Conservation (phyloP, 1,140 invertebrate genomes). For the Diabrotica virgifera region DNA sequence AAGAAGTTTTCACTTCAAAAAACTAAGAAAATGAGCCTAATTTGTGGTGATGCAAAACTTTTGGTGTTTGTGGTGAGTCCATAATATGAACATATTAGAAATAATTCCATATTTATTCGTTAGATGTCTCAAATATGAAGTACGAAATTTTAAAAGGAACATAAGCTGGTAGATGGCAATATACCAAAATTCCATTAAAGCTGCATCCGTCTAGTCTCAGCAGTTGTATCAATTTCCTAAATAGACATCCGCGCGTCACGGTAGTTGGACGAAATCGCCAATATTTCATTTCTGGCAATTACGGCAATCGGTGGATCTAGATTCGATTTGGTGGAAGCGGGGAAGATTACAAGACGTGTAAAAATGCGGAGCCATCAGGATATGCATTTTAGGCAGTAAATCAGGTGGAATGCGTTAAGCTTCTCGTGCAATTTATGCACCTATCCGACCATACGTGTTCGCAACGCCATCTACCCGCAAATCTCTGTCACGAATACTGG, state of each 20-base stretch:
- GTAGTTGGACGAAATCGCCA: not conserved
- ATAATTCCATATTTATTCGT: too few relatives aligned
- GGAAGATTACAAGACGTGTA: conserved; percentile 1
- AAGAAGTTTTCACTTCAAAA: too few relatives aligned
- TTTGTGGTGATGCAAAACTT: too few relatives aligned
- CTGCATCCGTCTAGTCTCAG: too few relatives aligned
- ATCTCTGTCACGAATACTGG: too few relatives aligned
- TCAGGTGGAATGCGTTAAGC: conserved; percentile 1
- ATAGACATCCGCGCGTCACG: not conserved
- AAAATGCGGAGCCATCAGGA: conserved; percentile 1
- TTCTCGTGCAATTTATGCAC: not conserved
- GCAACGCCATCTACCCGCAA: too few relatives aligned
- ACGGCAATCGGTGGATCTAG: not conserved
- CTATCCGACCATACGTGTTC: not conserved
- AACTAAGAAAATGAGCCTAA: too few relatives aligned
- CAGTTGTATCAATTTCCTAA: not conserved
- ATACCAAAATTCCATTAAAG: too few relatives aligned
- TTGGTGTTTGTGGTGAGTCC: too few relatives aligned
- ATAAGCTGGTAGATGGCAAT: not conserved
- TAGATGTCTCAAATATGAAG: too few relatives aligned
- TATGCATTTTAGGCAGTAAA: conserved; percentile 1
- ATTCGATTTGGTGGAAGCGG: not conserved
- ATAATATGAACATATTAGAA: too few relatives aligned
- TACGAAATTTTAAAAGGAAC: too few relatives aligned
- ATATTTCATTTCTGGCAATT: conserved; percentile 2